phyloP scores from a whole-genome alignment of 2,888 invertebrate genomes.

The Drosophila paranaensis region DNA sequence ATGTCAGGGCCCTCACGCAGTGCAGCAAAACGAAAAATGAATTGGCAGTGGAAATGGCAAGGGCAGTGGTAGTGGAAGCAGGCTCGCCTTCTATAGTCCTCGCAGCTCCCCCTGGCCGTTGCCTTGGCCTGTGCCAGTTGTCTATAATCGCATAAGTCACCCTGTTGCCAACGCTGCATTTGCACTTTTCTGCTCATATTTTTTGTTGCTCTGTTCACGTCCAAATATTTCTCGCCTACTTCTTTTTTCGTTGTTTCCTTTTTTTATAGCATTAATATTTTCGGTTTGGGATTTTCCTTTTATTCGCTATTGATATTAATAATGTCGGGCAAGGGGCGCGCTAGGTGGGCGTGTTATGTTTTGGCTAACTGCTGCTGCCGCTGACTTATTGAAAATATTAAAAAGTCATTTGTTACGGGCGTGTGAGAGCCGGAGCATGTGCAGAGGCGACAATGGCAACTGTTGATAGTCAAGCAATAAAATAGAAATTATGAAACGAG shows the following conservation, averaged over 20 bases:
- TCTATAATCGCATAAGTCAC: conserved; percentile 83
- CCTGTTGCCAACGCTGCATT: conserved; percentile 79
- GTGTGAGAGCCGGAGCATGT: conserved; percentile 5
- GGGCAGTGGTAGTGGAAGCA: conserved; percentile 33
- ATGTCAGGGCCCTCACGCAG: conserved; percentile 74
- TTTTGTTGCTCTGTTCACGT: conserved; percentile 36
- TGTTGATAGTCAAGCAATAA: conserved; percentile 40
- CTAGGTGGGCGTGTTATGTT: conserved; percentile 68
- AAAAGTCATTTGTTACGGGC: conserved; percentile 71
- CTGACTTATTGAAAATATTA: conserved; percentile 77
- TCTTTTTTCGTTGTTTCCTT: conserved; percentile 8
- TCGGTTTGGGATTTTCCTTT: conserved; percentile 34
- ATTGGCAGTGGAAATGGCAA: conserved; percentile 55
- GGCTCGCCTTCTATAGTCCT: conserved; percentile 40
- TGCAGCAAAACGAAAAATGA: conserved; percentile 58
- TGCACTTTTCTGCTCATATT: conserved; percentile 61
- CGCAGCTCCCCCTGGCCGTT: conserved; percentile 6
- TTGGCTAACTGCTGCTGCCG: conserved; percentile 60
- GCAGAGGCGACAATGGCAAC: conserved; percentile 42
- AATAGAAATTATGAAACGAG: conserved; percentile 6
- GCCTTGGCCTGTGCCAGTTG: conserved; percentile 71
- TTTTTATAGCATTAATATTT: conserved; percentile 63
- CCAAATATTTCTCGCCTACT: conserved; percentile 26
- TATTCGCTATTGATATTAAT: conserved; percentile 57
- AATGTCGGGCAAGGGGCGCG: conserved; percentile 42